Evolutionary conservation across 2,113 vertebrate genomes (phyloP).

Genomic region (Microcebus lehilahytsara): DNA sequence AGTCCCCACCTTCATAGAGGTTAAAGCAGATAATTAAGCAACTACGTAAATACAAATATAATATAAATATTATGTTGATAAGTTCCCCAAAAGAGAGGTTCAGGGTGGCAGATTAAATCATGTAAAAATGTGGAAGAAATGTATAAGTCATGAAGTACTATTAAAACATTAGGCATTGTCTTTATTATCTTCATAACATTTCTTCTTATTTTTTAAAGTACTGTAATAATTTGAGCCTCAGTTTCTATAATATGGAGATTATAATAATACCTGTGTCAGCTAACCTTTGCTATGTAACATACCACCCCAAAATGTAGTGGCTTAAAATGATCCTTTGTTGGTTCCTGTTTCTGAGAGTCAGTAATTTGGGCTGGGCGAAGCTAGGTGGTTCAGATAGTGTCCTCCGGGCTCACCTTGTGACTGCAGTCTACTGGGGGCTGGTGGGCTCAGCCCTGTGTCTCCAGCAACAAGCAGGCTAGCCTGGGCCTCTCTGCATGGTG

Average conservation of each 20-base stretch:
- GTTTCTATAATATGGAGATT: constrained; percentile 47
- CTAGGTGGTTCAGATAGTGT: neutral
- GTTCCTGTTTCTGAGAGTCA: neutral
- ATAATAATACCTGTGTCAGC: neutral
- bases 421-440: neutral
- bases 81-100: neutral
- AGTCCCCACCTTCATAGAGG: neutral
- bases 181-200: neutral
- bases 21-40: constrained; percentile 14
- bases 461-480: neutral
- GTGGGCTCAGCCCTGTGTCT: neutral
- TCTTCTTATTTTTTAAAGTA: neutral
- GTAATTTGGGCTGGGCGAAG: neutral
- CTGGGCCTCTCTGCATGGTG: neutral
- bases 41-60: constrained; percentile 14
- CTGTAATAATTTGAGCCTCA: neutral
- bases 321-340: neutral
- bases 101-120: neutral
- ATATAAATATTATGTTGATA: neutral
- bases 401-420: neutral
- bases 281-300: neutral
- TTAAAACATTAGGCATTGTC: neutral
- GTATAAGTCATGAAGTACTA: neutral
- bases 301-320: neutral
- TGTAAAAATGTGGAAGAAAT: neutral